These are phyloP conservation scores for Nannobrachium achirus DNA, from an alignment of 2,113 vertebrate species.

Conservation along the genomic window DNA sequence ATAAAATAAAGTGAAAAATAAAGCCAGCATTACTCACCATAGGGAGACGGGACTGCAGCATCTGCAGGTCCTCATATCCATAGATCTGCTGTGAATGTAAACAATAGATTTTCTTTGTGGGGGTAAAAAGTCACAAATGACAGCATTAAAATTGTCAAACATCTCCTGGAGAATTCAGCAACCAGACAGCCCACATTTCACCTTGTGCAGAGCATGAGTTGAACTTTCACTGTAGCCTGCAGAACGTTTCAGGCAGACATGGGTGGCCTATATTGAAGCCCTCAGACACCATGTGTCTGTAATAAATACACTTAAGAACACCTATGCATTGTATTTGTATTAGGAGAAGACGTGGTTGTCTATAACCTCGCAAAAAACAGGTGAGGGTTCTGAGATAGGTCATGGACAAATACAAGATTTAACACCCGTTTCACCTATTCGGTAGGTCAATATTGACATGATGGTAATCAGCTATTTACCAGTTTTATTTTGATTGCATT, in stretches of 20 bases:
- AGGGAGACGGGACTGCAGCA: slow-evolving; percentile 94
- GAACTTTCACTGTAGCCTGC: not conserved
- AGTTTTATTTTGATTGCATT: too few relatives aligned
- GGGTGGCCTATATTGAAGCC: not conserved
- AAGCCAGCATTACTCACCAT: slow-evolving; percentile 83
- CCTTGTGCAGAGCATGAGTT: not conserved
- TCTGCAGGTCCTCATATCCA: slow-evolving; percentile 96
- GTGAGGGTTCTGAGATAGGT: not conserved
- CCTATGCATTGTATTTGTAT: too few relatives aligned
- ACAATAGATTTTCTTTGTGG: slow-evolving; percentile 4
- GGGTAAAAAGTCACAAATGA: too few relatives aligned
- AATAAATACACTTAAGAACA: too few relatives aligned
- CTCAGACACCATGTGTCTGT: not conserved
- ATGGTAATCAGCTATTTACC: too few relatives aligned
- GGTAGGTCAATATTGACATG: too few relatives aligned
- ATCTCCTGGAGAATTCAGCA: not conserved
- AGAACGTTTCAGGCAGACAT: not conserved
- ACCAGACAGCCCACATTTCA: not conserved
- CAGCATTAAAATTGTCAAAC: too few relatives aligned
- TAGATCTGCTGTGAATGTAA: slow-evolving; percentile 87
- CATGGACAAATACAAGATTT: not conserved
- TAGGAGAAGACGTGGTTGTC: too few relatives aligned
- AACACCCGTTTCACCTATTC: too few relatives aligned
- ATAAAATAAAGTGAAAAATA: too few relatives aligned
- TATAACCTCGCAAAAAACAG: too few relatives aligned